These are phyloP conservation scores for Buceros bicornis DNA, from an alignment of 2,797 vertebrate species.

Conservation along the genomic window DNA sequence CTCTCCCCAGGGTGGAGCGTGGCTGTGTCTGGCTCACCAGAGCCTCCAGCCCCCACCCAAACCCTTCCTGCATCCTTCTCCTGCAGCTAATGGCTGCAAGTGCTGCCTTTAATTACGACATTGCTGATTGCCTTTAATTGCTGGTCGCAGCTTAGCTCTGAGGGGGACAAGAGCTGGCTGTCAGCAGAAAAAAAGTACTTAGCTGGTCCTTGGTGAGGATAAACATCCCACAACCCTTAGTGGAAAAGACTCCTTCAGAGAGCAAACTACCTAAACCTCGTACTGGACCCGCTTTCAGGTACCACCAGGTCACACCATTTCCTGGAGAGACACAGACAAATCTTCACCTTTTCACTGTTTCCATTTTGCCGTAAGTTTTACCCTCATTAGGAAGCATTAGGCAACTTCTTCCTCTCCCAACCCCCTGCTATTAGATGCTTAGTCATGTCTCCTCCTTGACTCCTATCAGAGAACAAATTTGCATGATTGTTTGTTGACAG, in stretches of 20 bases:
- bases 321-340: neutral
- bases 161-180: neutral
- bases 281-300: neutral
- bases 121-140: neutral
- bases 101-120: neutral
- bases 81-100: neutral
- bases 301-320: neutral
- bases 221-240: neutral
- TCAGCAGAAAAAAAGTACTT: neutral
- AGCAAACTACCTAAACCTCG: neutral
- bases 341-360: neutral
- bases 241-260: neutral
- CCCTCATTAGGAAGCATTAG: conserved; percentile 31
- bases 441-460: conserved; percentile 71
- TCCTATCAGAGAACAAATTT: conserved; percentile 76
- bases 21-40: neutral
- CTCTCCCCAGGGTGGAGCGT: fast-evolving
- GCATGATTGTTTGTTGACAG: conserved; percentile 76
- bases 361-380: neutral
- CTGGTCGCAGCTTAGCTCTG: neutral
- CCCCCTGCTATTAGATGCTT: conserved; percentile 64
- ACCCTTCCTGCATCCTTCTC: neutral
- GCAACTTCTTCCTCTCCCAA: neutral
- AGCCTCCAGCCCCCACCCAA: no score
- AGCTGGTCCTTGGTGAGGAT: neutral